These are phyloP conservation scores for Dipodomys ordii DNA, from an alignment of 2,113 vertebrate genomes.

Conservation along the genomic window DNA sequence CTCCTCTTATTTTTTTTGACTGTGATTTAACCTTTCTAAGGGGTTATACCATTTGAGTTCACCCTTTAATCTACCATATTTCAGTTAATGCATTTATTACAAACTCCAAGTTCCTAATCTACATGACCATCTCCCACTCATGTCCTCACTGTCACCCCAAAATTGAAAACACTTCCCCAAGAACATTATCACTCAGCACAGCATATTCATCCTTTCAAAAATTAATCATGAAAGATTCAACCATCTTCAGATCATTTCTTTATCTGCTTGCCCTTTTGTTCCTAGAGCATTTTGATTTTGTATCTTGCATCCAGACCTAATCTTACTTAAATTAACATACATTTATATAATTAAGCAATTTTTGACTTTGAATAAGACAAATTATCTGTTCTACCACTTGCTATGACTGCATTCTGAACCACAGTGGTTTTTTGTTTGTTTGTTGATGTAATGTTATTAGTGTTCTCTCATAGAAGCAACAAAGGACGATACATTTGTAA, in stretches of 20 bases:
- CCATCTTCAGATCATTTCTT: not conserved
- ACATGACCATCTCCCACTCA: accelerated
- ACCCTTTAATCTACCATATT: too few relatives aligned
- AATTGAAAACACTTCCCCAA: not conserved
- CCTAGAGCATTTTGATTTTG: not conserved
- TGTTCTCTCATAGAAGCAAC: not conserved
- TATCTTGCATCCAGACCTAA: not conserved
- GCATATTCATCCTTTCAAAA: not conserved
- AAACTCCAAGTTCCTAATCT: not conserved
- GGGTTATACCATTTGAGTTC: too few relatives aligned
- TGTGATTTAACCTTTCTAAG: too few relatives aligned
- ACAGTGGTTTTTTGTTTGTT: not conserved
- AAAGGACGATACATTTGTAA: slow-evolving; percentile 23
- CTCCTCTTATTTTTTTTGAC: too few relatives aligned
- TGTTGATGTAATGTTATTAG: not conserved
- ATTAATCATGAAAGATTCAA: not conserved
- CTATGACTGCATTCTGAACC: not conserved
- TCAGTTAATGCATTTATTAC: too few relatives aligned
- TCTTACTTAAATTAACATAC: slow-evolving; percentile 23
- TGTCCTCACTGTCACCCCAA: not conserved
- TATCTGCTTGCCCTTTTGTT: not conserved
- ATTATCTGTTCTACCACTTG: not conserved
- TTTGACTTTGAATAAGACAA: not conserved
- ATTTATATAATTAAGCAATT: not conserved
- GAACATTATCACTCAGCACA: not conserved